Base-by-base conservation (phyloP, 2,113 vertebrate genomes). In the Phasianus colchicus region DNA sequence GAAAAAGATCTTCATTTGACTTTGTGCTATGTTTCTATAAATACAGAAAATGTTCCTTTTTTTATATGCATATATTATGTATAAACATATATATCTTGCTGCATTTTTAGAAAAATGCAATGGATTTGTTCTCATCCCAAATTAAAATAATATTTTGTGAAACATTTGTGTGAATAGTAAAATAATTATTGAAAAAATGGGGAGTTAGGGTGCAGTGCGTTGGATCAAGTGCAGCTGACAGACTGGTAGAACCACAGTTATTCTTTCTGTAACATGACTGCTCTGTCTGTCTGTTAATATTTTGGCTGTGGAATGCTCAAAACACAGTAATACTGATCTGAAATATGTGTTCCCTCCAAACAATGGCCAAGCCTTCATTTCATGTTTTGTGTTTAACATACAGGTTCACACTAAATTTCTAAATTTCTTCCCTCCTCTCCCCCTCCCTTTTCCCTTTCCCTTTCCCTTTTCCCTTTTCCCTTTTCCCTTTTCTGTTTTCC, bases 261-360 rank as follows among this genome's bases (percentile, higher is more conserved):
- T 71, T 19, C 40, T 91, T 88, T 76, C 64, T 63, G 43, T 83
- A 83, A 60, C 63, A 32, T 63, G 19, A 73, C 45, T 92, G 1
- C 60, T 89, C 80, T 89, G 65, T 77, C 88, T 93, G 52, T 22
- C 47, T 88, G 29, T 75, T 93, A 76, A n/a, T 64, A 79, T 91
- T 83, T 40, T 87, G 66, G 60, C 64, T 86, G 17, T 24, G 47
- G 7, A 83, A 43, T 63, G 75, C 58, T 87, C 74, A 90, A 18
- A 83, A 57, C 54, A 91, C 79, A 91, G 78, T 40, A 85, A 5
- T 60, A 85, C 9, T 32, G 40, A 66, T 66, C 11, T 45, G 45
- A 50, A 85, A 76, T 6, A 43, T 15, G 5, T 34, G 16, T 43
- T 29, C 63, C 79, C 30, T 76, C 1, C 22, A 58, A 45, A 14